Conservation (phyloP, 2,888 invertebrate species). For the Halocaridina rubra region DNA sequence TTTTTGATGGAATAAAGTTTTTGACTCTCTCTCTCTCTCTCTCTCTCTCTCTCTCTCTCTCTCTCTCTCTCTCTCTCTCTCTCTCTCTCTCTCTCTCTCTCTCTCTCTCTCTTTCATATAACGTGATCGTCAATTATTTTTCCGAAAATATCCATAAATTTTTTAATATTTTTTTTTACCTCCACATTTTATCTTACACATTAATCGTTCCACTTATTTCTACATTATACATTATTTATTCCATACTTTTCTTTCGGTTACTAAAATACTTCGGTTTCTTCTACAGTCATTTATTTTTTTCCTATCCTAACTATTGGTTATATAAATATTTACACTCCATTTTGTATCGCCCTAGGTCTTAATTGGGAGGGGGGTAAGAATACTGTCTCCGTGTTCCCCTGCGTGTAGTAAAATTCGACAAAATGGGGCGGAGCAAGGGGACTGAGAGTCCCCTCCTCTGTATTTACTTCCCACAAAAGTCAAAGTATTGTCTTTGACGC, state of each 20-base stretch:
- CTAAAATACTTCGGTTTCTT: too few relatives aligned
- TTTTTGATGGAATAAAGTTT: conserved; percentile 16
- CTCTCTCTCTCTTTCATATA: neutral
- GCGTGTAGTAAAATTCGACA: too few relatives aligned
- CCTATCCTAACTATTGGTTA: neutral
- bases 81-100: conserved; percentile 10
- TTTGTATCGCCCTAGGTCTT: too few relatives aligned
- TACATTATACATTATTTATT: neutral
- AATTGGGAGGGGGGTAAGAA: too few relatives aligned
- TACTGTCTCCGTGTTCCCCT: too few relatives aligned
- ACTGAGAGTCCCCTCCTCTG: too few relatives aligned
- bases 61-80: conserved; percentile 12
- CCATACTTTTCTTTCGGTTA: neutral
- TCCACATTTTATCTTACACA: neutral
- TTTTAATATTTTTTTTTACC: neutral
- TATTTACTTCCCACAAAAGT: too few relatives aligned
- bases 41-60: conserved; percentile 10
- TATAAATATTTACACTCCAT: too few relatives aligned
- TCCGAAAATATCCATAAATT: too few relatives aligned
- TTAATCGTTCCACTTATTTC: neutral
- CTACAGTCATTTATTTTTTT: neutral
- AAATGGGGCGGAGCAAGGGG: too few relatives aligned
- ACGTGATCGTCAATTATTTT: neutral
- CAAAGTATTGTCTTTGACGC: too few relatives aligned
- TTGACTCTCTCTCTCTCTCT: conserved; percentile 35